Evolutionary conservation across 2,797 vertebrate species (phyloP).

Genomic region (Rhabdomys pumilio): DNA sequence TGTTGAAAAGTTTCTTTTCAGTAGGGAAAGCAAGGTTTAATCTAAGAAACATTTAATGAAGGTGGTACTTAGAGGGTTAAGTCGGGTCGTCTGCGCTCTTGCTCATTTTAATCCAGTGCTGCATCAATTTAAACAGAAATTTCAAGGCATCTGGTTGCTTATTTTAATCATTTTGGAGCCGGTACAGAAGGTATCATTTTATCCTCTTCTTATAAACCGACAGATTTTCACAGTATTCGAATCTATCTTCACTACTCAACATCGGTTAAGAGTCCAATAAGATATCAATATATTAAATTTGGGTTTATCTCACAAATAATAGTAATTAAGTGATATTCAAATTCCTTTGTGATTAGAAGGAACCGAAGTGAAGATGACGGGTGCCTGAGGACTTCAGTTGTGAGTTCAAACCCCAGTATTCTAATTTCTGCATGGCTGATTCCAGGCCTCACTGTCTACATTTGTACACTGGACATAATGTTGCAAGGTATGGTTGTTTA

Average conservation of each 20-base stretch:
- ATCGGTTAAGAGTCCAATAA: not conserved
- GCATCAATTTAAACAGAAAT: constrained; percentile 25
- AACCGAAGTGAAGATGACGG: not conserved
- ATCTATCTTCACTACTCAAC: constrained; percentile 28
- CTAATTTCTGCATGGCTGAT: not conserved
- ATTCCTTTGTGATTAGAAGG: constrained; percentile 10
- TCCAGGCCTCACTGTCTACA: not conserved
- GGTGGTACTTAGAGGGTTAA: not conserved
- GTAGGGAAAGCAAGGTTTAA: not conserved
- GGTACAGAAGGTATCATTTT: not conserved
- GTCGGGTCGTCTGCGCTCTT: not conserved
- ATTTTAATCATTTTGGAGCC: constrained; percentile 4
- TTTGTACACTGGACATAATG: constrained; percentile 6
- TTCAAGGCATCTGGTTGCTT: constrained; percentile 19
- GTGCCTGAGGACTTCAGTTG: not conserved
- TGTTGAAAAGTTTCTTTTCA: not conserved
- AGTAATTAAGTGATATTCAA: not conserved
- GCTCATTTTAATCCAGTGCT: not conserved
- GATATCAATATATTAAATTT: not conserved
- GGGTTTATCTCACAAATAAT: not conserved
- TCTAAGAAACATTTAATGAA: constrained; percentile 11
- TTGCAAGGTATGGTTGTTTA: not conserved
- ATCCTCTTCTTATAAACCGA: constrained; percentile 27
- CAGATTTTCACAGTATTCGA: not conserved
- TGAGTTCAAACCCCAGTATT: constrained; percentile 24